These are phyloP conservation scores for Thamnophis elegans DNA, from an alignment of 2,797 vertebrate species.

Conservation along the genomic window DNA sequence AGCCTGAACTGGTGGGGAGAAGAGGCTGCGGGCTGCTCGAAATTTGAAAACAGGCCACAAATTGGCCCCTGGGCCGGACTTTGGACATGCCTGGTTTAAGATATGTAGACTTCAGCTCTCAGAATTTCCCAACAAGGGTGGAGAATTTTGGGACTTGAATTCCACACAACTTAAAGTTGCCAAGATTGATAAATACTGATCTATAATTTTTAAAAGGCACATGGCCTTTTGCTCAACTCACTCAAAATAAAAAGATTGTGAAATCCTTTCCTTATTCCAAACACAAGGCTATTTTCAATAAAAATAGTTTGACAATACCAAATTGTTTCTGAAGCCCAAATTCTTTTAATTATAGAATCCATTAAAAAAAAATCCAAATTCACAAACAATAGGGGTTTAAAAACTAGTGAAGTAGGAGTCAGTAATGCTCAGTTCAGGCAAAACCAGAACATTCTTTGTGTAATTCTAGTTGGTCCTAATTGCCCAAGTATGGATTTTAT, in stretches of 20 bases:
- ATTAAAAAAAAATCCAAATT: neutral
- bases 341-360: neutral
- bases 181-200: neutral
- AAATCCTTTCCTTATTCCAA: neutral
- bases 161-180: neutral
- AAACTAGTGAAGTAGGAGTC: neutral
- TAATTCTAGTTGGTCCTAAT: neutral
- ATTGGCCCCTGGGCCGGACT: too few relatives aligned
- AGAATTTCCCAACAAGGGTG: neutral
- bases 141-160: neutral
- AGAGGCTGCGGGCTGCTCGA: too few relatives aligned
- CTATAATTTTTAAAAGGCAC: neutral
- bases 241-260: neutral
- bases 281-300: neutral
- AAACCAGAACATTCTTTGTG: neutral
- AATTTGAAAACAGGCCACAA: too few relatives aligned
- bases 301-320: neutral
- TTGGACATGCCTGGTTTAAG: neutral
- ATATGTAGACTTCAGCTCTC: neutral
- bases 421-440: neutral
- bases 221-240: neutral
- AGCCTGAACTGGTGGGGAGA: too few relatives aligned
- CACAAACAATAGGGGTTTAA: neutral
- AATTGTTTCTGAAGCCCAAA: neutral
- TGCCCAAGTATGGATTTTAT: neutral